Conservation (phyloP, 2,888 invertebrate genomes). For the Leucania comma region DNA sequence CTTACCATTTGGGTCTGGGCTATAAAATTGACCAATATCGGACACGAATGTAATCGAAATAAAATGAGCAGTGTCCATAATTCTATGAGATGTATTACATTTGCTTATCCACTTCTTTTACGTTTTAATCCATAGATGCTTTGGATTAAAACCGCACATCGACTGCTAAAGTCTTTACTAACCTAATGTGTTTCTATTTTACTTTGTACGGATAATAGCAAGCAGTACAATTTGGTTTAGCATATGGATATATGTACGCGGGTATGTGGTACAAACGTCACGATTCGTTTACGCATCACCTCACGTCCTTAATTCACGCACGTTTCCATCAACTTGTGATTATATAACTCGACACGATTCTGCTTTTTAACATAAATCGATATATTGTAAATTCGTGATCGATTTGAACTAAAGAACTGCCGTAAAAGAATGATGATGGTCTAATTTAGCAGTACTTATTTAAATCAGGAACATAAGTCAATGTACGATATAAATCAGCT, state of each 20-base stretch:
- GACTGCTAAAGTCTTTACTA: not conserved
- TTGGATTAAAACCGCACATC: not conserved
- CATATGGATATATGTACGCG: conserved; percentile 26
- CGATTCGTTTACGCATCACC: conserved; percentile 53
- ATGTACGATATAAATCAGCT: conserved; percentile 51
- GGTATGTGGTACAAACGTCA: conserved; percentile 51
- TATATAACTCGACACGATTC: conserved; percentile 48
- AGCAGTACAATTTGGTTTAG: conserved; percentile 22
- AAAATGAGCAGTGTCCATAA: not conserved
- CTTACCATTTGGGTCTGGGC: not conserved
- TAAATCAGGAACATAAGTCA: conserved; percentile 33
- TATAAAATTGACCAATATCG: not conserved
- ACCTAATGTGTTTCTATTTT: conserved; percentile 11
- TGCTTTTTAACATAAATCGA: conserved; percentile 35
- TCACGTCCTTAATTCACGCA: conserved; percentile 46
- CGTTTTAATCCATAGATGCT: too few relatives aligned
- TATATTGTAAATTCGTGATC: conserved; percentile 14
- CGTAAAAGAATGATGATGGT: not conserved
- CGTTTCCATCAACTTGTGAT: conserved; percentile 55
- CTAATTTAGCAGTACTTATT: conserved; percentile 22
- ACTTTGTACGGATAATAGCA: conserved; percentile 27
- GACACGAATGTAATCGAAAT: not conserved
- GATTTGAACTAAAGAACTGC: not conserved
- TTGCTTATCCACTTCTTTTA: not conserved
- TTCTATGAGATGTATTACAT: not conserved